Conservation (phyloP, 2,888 invertebrate species). For the Cheilosia grossa region DNA sequence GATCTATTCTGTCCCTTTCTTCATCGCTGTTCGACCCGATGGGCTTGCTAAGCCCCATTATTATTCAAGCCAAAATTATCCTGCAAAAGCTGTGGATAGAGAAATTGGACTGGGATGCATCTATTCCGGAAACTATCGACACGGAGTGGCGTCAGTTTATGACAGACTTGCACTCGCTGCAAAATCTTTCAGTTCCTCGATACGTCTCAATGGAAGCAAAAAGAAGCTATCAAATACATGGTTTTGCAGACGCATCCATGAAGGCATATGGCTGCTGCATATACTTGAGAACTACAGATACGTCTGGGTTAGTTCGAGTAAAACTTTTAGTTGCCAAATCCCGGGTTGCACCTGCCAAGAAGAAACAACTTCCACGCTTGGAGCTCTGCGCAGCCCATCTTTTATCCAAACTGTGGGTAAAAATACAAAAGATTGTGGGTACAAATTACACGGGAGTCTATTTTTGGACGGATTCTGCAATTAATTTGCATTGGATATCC, state of each 20-base stretch:
- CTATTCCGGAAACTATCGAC: not conserved
- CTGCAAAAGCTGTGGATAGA: constrained; percentile 9
- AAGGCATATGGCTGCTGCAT: too few species aligned
- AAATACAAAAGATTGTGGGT: too few species aligned
- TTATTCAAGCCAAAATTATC: not conserved
- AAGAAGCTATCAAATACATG: not conserved
- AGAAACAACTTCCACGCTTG: constrained; percentile 33
- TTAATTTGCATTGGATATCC: constrained; percentile 12
- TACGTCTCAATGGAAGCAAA: too few species aligned
- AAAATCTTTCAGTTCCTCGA: not conserved
- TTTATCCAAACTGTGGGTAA: constrained; percentile 44
- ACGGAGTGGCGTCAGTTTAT: constrained; percentile 6
- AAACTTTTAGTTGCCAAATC: too few species aligned
- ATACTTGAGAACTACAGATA: too few species aligned
- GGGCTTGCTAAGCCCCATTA: not conserved
- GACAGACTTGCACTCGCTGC: not conserved
- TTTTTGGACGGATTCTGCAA: not conserved
- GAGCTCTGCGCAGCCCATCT: constrained; percentile 54
- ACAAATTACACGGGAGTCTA: not conserved
- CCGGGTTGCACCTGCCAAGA: not conserved
- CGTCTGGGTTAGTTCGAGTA: too few species aligned
- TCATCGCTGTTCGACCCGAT: constrained; percentile 14
- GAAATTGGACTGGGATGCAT: constrained; percentile 12
- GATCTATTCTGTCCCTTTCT: not conserved
- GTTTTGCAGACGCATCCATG: too few species aligned